These are phyloP conservation scores for zebrafish (Danio rerio) DNA, from an alignment of 2,113 vertebrate genomes.

Conservation along the genomic window DNA sequence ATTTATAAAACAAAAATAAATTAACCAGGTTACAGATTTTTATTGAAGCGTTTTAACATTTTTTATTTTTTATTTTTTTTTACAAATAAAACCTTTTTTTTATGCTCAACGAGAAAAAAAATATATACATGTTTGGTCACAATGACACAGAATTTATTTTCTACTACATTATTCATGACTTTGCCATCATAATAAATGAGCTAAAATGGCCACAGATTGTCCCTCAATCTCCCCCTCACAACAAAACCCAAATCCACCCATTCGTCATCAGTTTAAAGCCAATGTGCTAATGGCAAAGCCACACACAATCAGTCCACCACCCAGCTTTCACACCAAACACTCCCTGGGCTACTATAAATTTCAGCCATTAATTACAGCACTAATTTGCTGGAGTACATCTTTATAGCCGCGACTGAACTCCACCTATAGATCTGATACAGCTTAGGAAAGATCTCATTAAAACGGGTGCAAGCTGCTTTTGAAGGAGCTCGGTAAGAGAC, in stretches of 20 bases:
- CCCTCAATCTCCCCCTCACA: constrained; percentile 43
- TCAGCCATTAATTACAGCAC: constrained; percentile 54
- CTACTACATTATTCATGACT: not conserved
- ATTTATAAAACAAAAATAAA: too few species aligned
- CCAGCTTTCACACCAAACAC: constrained; percentile 37
- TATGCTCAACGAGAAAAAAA: too few species aligned
- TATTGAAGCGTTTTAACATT: too few species aligned
- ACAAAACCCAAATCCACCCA: constrained; percentile 36
- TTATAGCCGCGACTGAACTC: constrained; percentile 47
- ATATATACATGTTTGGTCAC: not conserved
- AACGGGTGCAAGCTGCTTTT: constrained; percentile 28
- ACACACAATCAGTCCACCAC: constrained; percentile 52
- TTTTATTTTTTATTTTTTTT: too few species aligned
- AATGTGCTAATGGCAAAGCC: constrained; percentile 28
- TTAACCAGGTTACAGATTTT: not conserved
- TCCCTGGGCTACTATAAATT: constrained; percentile 56
- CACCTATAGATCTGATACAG: not conserved
- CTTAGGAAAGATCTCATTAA: constrained; percentile 37
- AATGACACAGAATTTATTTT: not conserved
- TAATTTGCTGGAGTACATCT: constrained; percentile 56
- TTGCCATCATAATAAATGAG: not conserved
- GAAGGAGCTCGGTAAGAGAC: constrained; percentile 8
- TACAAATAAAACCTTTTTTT: too few species aligned
- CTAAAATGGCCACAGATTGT: constrained; percentile 29
- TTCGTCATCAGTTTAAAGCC: constrained; percentile 55